Base-by-base conservation (phyloP, 2,888 invertebrate genomes). In the Uropetala carovei region DNA sequence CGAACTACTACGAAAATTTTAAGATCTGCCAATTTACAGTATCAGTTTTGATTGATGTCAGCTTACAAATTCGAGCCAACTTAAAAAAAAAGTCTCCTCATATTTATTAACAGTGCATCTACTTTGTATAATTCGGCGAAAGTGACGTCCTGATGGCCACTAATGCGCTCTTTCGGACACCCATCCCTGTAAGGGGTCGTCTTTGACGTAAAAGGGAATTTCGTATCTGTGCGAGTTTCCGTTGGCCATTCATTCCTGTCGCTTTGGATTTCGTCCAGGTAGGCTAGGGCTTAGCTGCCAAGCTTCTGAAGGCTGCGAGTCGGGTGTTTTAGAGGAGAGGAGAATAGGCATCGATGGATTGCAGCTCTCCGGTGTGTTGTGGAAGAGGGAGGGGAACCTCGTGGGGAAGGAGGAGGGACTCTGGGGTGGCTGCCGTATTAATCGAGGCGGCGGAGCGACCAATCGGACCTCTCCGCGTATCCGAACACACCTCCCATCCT, bases 221-320 rank as follows among this genome's bases (percentile, higher is more conserved):
- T 75, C 43, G 43, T 75, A 22, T 75, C 75, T 5, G 9, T 22
- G 75, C 27, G 22, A 16, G 13, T 18, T 18, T 60, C 43, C 30
- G 30, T 43, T 9, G 64, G 30, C 64, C 43, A 56, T 89, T 68
- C 89, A 89, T 89, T 64, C 60, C 18, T 60, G 64, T 64, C 27
- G 9, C 60, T 9, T 86, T 89, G 89, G 89, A 89, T 14, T 43
- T 43, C 60, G 89, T 89, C 89, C 89, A 89, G 89, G 89, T 89
- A 89, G 16, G 57, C 84, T 57, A 18, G 30, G 18, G 60, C 9
- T 64, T 30, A 3, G 16, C 59, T 43, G 82, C 82, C 14, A 10
- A n/a, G 82, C n/a, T 10, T 18, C 8, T 83, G 83, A 83, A 57
- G 83, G 83, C 83, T 57, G 83, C 83, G 57, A 18, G n/a, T 89